phyloP scores from a whole-genome alignment of 37 sponge, comb jelly and placozoan genomes.

The Halichondria panicea region DNA sequence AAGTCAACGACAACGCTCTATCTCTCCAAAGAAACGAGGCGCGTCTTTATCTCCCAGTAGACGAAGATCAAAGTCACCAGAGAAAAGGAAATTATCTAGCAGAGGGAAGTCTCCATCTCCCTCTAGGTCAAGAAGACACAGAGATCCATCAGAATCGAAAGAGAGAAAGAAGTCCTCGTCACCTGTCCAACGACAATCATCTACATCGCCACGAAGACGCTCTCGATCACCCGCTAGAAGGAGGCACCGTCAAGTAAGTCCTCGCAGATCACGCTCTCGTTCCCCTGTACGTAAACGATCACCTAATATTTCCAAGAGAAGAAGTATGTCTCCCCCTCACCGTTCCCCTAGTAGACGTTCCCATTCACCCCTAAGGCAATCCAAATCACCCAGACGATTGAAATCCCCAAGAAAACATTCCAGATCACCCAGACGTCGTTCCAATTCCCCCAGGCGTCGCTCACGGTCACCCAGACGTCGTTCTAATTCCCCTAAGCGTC shows the following conservation, averaged over 20 bases:
- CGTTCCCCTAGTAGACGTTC: neutral
- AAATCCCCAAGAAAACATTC: neutral
- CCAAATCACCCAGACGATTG: neutral
- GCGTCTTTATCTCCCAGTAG: neutral
- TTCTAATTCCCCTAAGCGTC: conserved; percentile 5
- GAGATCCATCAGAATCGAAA: too few species aligned
- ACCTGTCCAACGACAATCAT: neutral
- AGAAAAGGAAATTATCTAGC: neutral
- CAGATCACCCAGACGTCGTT: neutral
- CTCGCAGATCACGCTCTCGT: neutral
- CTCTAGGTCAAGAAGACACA: too few species aligned
- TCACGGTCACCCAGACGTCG: conserved; percentile 2
- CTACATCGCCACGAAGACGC: neutral
- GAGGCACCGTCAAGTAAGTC: neutral
- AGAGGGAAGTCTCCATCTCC: neutral
- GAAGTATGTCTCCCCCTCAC: neutral
- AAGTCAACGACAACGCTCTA: conserved; percentile 4
- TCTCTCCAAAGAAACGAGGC: conserved; percentile 10
- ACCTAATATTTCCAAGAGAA: neutral
- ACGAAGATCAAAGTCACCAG: conserved; percentile 12
- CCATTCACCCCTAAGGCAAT: neutral
- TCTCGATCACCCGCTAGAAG: neutral
- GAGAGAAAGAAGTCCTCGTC: neutral
- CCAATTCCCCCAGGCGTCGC: too few species aligned
- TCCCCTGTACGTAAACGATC: neutral